A percentile compares a stretch with the other conserved stretches of the same genome.
Evolutionary conservation across 2,113 vertebrate species (phyloP).

Genomic region (Lamprologus tigripictilis): DNA sequence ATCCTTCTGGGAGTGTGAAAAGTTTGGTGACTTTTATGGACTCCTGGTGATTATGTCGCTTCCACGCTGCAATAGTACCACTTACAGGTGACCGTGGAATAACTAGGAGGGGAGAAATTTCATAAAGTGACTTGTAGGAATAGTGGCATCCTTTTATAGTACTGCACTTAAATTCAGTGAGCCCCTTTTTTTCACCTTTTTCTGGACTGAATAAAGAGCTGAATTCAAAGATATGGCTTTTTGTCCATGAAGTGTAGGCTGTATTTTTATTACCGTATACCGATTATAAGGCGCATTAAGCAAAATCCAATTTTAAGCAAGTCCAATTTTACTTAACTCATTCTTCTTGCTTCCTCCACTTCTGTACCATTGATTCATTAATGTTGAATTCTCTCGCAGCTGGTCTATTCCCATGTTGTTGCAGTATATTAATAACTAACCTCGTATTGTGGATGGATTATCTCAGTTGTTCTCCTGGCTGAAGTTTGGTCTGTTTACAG

Average conservation of each 20-base stretch:
- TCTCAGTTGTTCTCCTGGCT: too few species aligned
- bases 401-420: too few species aligned
- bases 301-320: background rate
- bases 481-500: too few species aligned
- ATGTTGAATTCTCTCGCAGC: accelerated
- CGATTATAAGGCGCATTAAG: background rate
- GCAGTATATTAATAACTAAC: too few species aligned
- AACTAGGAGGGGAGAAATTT: background rate
- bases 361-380: background rate
- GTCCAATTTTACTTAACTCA: background rate
- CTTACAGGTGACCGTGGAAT: background rate
- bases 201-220: background rate
- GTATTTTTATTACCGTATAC: background rate
- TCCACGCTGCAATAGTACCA: background rate
- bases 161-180: background rate
- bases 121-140: background rate
- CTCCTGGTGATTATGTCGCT: background rate
- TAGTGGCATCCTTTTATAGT: background rate
- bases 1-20: background rate
- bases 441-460: too few species aligned
- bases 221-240: background rate
- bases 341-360: background rate
- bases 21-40: background rate
- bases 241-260: background rate
- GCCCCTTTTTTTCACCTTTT: background rate